These are phyloP conservation scores for Sceliomorpha sp. DNA, from an alignment of 2,888 invertebrate species.

Conservation along the genomic window DNA sequence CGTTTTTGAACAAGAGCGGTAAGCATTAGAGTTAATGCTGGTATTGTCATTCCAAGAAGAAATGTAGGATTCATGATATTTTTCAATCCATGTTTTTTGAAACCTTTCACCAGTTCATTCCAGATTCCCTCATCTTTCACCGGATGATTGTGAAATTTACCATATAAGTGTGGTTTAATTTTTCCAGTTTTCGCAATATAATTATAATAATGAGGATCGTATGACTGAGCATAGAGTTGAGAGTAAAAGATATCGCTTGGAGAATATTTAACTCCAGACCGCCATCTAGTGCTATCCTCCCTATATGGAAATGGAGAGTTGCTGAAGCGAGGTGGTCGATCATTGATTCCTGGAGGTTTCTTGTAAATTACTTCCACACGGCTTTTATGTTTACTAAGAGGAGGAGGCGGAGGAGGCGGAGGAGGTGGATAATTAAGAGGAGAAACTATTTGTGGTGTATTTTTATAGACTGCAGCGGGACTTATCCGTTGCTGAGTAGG, in stretches of 20 bases:
- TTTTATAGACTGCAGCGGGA: slow-evolving; percentile 59
- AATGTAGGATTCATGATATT: slow-evolving; percentile 76
- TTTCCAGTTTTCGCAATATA: slow-evolving; percentile 75
- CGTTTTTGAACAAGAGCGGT: slow-evolving; percentile 72
- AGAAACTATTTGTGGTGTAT: slow-evolving; percentile 44
- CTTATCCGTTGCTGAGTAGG: slow-evolving; percentile 63
- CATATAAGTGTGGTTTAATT: slow-evolving; percentile 73
- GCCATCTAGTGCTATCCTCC: slow-evolving; percentile 67
- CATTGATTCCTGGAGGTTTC: slow-evolving; percentile 65
- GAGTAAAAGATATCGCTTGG: slow-evolving; percentile 70
- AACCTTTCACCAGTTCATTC: slow-evolving; percentile 68
- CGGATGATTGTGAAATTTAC: slow-evolving; percentile 66
- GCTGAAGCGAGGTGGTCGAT: slow-evolving; percentile 46
- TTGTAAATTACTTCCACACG: slow-evolving; percentile 72
- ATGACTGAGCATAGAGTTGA: slow-evolving; percentile 73
- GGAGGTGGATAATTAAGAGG: slow-evolving; percentile 33
- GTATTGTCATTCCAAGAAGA: slow-evolving; percentile 72
- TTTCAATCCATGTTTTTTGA: slow-evolving; percentile 74
- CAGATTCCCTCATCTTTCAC: slow-evolving; percentile 67
- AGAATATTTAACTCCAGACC: slow-evolving; percentile 59
- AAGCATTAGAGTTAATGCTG: slow-evolving; percentile 73
- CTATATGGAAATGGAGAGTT: slow-evolving; percentile 59
- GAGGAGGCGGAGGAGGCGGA: slow-evolving; percentile 6
- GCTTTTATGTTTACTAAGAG: slow-evolving; percentile 37
- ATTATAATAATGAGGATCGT: slow-evolving; percentile 75